Evolutionary conservation across 2,113 vertebrate species (phyloP), one percentile per base, ranked within the genome.

Genomic region (Macquaria ambigua): DNA sequence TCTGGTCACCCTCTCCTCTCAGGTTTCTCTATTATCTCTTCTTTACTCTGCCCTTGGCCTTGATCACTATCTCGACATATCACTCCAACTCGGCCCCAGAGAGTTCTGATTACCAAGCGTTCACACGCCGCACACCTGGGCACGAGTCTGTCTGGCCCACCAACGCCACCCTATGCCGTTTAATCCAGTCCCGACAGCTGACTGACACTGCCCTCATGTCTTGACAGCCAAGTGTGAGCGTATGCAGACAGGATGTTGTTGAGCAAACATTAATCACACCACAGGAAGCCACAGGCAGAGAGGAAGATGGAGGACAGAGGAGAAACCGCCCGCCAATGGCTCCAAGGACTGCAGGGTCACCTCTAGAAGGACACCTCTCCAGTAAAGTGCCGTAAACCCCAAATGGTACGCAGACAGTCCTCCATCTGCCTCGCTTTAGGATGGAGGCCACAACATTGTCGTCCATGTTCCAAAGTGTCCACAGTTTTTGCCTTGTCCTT

Each of bases 191-290:
- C 77, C 41, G 53, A 79, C 67, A 55, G 79, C 72, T 82, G 80
- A 90, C 77, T 90, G 92, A 92, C 89, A 76, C 85, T 64, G 46
- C 70, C 76, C 83, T 89, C 74, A 41, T 74, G 84, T 84, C 82
- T 87, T 87, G 85, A 93, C 87, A 89, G 84, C 76, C 39, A 77
- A 79, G 69, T 79, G 77, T 80, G 80, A 90, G 88, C 25, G 48
- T 81, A 93, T 78, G 88, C 83, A 87, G 87, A 93, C 78, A 81
- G 91, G 90, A 91, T 92, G 88, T 84, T 90, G 87, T 92, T 79
- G 82, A 85, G 81, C 83, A 88, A 94, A 93, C 91, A 95, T 94
- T 93, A 92, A 95, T 94, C 93, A 95, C 89, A 86, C 93, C 79
- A 55, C 90, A 92, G 90, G 93, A 91, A 81, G 87, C 77, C 84